Evolutionary conservation across 2,888 invertebrate species (phyloP).

Genomic region (Capitulum mitella): DNA sequence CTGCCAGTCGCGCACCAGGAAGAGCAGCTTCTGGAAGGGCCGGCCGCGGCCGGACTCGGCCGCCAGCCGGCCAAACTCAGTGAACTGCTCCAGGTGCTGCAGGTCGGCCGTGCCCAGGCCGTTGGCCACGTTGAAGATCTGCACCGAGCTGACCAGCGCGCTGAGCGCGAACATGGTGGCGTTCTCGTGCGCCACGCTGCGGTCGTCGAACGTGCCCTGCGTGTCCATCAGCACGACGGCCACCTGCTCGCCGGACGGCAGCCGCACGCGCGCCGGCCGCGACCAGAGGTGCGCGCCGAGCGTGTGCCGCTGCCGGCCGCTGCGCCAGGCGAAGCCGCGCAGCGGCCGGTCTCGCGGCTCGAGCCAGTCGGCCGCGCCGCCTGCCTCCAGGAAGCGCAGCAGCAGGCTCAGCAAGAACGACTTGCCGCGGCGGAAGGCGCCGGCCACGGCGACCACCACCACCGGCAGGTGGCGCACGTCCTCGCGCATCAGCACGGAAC

Average conservation of each 20-base stretch:
- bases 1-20: constrained; percentile 47
- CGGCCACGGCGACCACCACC: constrained; percentile 85
- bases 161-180: constrained; percentile 97
- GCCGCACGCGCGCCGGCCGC: constrained; percentile 68
- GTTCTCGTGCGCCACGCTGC: constrained; percentile 56
- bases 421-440: constrained; percentile 30
- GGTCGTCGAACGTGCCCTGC: constrained; percentile 85
- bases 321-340: constrained; percentile 78
- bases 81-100: constrained; percentile 66
- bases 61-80: constrained; percentile 52
- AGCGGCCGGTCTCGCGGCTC: constrained; percentile 74
- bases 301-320: constrained; percentile 92
- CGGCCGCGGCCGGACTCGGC: constrained; percentile 47
- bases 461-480: constrained; percentile 74
- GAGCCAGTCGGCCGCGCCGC: constrained; percentile 59
- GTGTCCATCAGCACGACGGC: constrained; percentile 37
- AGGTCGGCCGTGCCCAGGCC: constrained; percentile 97
- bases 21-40: constrained; percentile 40
- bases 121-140: constrained; percentile 90
- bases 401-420: constrained; percentile 30
- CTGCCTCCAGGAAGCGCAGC: constrained; percentile 27
- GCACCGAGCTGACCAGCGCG: constrained; percentile 97
- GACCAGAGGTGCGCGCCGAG: constrained; percentile 97
- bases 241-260: constrained; percentile 37
- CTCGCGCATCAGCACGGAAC: constrained; percentile 63